Conservation (phyloP, 2,113 vertebrate species). For the Sialia sialis region DNA sequence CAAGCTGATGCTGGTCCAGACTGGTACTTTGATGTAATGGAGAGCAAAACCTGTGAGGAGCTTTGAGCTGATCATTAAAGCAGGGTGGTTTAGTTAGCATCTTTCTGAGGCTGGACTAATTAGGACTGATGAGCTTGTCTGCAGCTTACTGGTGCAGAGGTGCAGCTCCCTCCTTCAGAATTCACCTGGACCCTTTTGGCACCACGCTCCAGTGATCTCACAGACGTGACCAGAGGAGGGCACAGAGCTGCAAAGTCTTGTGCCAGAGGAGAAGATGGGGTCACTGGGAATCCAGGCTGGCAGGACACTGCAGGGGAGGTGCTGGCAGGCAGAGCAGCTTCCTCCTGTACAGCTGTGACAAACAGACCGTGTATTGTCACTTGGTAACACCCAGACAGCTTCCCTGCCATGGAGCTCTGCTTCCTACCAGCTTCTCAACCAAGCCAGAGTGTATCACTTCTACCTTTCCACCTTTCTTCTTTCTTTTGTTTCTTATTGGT, state of each 20-base stretch:
- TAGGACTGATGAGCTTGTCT: background rate
- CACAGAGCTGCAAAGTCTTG: background rate
- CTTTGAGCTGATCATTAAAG: background rate
- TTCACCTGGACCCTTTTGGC: background rate
- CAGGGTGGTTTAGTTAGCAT: background rate
- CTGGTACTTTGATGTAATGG: background rate
- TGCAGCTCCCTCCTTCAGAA: background rate
- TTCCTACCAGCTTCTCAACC: background rate
- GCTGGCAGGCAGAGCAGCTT: background rate
- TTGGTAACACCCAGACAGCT: background rate
- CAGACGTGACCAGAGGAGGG: background rate
- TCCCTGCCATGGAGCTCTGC: background rate
- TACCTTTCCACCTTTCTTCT: background rate
- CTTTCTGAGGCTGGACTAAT: background rate
- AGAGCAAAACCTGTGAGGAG: background rate
- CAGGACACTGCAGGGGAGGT: background rate
- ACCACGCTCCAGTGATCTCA: background rate
- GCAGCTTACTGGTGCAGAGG: background rate
- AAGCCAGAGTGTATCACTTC: background rate
- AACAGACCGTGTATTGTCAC: rapidly evolving
- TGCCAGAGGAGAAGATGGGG: background rate
- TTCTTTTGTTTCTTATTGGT: background rate
- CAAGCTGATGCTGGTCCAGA: background rate
- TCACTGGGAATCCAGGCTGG: background rate
- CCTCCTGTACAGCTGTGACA: background rate